A percentile compares a stretch with the other conserved stretches of the same genome.
Evolutionary conservation across 2,888 invertebrate genomes (phyloP).

Genomic region (Drosophila tanythrix): DNA sequence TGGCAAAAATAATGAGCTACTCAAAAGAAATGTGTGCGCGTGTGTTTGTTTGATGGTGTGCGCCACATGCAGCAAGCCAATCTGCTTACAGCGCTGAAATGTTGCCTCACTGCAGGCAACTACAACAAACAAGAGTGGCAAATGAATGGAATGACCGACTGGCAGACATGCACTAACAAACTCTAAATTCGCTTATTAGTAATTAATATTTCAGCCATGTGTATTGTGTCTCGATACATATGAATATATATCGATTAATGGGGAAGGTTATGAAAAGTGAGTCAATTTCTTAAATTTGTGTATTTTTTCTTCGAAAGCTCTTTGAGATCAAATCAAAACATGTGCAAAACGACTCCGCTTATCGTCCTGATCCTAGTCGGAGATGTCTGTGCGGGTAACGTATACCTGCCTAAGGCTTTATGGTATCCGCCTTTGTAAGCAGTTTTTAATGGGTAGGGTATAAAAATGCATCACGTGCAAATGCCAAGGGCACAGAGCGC

Average conservation of each 20-base stretch:
- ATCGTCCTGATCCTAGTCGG: too few relatives aligned
- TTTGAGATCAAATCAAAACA: background rate
- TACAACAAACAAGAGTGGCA: conserved; percentile 1
- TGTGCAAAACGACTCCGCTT: background rate
- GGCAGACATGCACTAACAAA: background rate
- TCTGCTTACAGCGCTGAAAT: conserved; percentile 26
- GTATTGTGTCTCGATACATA: background rate
- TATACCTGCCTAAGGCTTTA: background rate
- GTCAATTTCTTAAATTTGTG: background rate
- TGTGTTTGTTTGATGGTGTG: background rate
- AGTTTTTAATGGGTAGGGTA: conserved; percentile 1
- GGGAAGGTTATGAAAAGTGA: background rate
- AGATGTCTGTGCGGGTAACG: background rate
- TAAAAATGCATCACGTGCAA: conserved; percentile 43
- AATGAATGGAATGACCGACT: background rate
- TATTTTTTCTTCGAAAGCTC: too few relatives aligned
- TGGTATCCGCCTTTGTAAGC: background rate
- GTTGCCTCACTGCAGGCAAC: conserved; percentile 17
- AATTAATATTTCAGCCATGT: background rate
- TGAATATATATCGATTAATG: background rate
- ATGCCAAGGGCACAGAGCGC: background rate
- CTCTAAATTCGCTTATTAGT: background rate
- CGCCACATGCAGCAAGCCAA: conserved; percentile 12
- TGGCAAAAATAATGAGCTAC: conserved; percentile 68
- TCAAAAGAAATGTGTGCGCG: conserved; percentile 59